Evolutionary conservation across 2,888 invertebrate genomes (phyloP).

Genomic region (Pollenia angustigena): DNA sequence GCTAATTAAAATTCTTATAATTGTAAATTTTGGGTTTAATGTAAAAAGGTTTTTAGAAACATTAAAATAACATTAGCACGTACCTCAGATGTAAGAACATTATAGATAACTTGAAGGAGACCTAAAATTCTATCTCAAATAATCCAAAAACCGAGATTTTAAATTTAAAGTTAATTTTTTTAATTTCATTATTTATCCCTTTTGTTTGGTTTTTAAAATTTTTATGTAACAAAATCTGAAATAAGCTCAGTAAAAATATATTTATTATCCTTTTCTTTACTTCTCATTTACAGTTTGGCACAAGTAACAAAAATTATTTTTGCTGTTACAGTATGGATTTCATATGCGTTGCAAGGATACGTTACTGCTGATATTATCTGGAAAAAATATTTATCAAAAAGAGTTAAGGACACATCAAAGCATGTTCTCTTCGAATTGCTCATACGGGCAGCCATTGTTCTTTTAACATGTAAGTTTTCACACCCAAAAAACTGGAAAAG

Average conservation of each 20-base stretch:
- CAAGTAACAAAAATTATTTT: constrained; percentile 94
- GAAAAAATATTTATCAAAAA: constrained; percentile 87
- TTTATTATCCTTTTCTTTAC: not conserved
- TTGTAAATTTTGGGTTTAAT: no score
- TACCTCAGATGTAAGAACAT: no score
- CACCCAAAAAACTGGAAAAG: no score
- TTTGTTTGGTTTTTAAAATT: no score
- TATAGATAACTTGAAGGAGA: no score
- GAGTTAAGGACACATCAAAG: constrained; percentile 87
- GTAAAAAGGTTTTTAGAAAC: no score
- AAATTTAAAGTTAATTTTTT: no score
- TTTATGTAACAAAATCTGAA: no score
- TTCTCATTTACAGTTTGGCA: constrained; percentile 85
- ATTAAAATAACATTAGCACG: no score
- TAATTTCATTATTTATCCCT: no score
- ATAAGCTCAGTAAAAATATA: not conserved
- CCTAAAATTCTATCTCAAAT: no score
- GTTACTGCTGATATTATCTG: constrained; percentile 98
- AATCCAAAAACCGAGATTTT: no score
- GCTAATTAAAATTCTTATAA: not conserved
- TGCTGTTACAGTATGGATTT: constrained; percentile 94
- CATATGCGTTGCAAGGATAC: constrained; percentile 98
- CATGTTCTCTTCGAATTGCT: constrained; percentile 89
- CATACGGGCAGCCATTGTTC: constrained; percentile 89
- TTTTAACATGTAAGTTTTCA: constrained; percentile 86